Base-by-base conservation (phyloP, 2,888 invertebrate genomes). In the Apotomis capreana region DNA sequence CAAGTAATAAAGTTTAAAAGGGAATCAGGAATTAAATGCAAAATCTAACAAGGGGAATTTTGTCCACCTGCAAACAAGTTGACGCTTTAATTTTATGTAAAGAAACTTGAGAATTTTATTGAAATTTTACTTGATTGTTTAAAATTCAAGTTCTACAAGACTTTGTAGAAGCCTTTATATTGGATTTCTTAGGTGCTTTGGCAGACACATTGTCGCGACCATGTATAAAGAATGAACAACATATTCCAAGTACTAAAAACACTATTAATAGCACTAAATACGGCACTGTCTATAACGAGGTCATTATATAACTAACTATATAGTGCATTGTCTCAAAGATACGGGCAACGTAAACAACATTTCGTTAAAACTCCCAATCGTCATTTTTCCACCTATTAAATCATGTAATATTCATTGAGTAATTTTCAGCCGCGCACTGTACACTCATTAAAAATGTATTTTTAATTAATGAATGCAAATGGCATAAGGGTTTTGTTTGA, bases 11-110 rank as follows among this genome's bases (percentile, higher is more conserved):
- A 71, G 61, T 71, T 71, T 67, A 55, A 9, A 59, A 57, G 57
- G 57, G 67, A 70, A 67, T 70, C 70, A 52, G 61, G 67, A 71
- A 68, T 71, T 67, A 68, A 71, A 71, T 71, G 67, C 67, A 62
- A 71, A 70, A 71, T 62, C 61, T 62, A 57, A 71, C 67, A 71
- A 71, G 61, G 51, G 49, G 40, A 62, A 57, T 58, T 61, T 44
- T 68, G 71, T 57, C 71, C 67, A 62, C 71, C 71, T 71, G 71
- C 61, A 71, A 67, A 71, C 49, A 51, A 71, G 67, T 62, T 71
- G 71, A 68, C 67, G 61, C 57, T 71, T 62, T 68, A 37, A 68
- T 71, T 71, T 71, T 71, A 62, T 52, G 61, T 51, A 13, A 57
- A 26, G 55, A 62, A 67, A 51, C 61, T 62, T 57, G 67, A 10